Conservation (phyloP, 1,140 invertebrate genomes). For the Hestina assimilis region DNA sequence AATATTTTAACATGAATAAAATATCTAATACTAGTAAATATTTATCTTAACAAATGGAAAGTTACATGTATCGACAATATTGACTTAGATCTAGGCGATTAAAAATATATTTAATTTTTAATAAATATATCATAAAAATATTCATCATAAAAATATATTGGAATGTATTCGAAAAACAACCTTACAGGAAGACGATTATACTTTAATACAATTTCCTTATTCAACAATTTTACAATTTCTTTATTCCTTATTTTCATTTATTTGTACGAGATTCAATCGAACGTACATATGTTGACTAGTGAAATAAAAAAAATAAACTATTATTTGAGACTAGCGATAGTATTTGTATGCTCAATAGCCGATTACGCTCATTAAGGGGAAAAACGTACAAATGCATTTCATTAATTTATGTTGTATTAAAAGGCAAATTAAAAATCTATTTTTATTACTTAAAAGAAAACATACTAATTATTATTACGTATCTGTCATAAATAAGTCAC, state of each 20-base stretch:
- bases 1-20: not conserved
- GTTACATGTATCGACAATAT: not conserved
- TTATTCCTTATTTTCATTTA: not conserved
- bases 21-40: not conserved
- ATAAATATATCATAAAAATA: not conserved
- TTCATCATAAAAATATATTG: slow-evolving; percentile 11
- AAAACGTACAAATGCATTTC: too few relatives aligned
- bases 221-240: not conserved
- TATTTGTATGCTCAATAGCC: too few relatives aligned
- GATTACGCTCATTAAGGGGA: too few relatives aligned
- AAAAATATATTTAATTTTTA: not conserved
- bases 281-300: not conserved
- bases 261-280: not conserved
- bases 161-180: slow-evolving; percentile 25
- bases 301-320: not conserved
- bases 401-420: too few relatives aligned
- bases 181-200: slow-evolving; percentile 3
- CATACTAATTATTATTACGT: too few relatives aligned
- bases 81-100: not conserved
- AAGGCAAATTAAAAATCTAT: too few relatives aligned
- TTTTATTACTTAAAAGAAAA: too few relatives aligned
- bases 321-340: not conserved
- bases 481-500: too few relatives aligned
- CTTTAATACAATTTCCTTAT: not conserved
- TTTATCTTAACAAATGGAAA: slow-evolving; percentile 19